Evolutionary conservation across 1,140 invertebrate genomes (phyloP), one percentile per base, ranked within the genome.

Genomic region (Zeugodacus cucurbitae): DNA sequence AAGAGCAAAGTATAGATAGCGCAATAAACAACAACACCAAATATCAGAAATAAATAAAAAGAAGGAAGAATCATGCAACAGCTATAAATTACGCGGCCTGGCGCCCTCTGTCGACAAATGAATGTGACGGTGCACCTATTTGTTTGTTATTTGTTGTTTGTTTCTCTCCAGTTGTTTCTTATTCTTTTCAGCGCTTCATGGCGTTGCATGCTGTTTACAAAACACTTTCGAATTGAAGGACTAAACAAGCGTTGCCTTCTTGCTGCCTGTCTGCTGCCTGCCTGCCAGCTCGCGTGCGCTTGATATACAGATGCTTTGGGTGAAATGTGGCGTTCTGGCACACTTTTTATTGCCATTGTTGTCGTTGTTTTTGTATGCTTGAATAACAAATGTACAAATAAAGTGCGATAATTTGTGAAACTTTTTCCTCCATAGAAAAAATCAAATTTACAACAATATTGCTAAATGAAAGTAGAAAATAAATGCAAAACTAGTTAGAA

Each of bases 341-440:
- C 34, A 41, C 67, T 74, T 74, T 17, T 74, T 74, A 32, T n/a
- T n/a, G 32, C 20, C 37, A 7, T 32, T 34, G 6, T 34, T 67
- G 64, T 34, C 17, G 29, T 67, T 67, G 64, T 67, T 67, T 29
- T 32, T 5, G 67, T n/a, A 74, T 41, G 34, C 67, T 41, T 74
- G 67, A 74, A 74, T 74, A 74, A 74, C 67, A 34, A 74, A 74
- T 82, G 74, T 54, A 41, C 74, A 82, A 82, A 82, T 82, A 82
- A 82, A 48, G 37, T 44, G 74, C 41, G 74, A 82, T 82, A 82
- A 82, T 82, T 82, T 82, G 74, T 48, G 74, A 48, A 82, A 82
- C 41, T 82, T 82, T 82, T 48, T 22, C 14, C 17, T 4, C 32
- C 64, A 20, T 70, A 48, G 44, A 48, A 26, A 48, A n/a, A n/a